These are phyloP conservation scores for Paramormyrops hopkinsi DNA, from an alignment of 2,797 vertebrate species.

Conservation along the genomic window DNA sequence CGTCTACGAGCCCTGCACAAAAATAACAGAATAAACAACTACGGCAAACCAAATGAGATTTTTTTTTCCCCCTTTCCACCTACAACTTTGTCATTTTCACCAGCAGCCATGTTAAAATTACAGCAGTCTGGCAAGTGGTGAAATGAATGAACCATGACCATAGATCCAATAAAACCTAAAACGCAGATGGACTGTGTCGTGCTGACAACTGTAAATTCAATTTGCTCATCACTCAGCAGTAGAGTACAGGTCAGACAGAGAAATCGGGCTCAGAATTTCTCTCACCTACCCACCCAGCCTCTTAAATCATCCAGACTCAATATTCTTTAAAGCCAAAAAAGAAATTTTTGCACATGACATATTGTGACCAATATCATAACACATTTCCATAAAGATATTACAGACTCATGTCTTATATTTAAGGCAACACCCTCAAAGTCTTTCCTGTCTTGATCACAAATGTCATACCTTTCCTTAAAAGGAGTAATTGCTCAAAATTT, in stretches of 20 bases:
- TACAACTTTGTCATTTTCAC: constrained; percentile 18
- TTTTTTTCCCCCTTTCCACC: neutral
- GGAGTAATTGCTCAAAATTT: neutral
- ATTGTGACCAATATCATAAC: neutral
- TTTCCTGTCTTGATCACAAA: neutral
- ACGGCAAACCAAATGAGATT: neutral
- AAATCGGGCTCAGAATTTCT: neutral
- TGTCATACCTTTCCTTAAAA: constrained; percentile 11
- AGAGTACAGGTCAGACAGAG: neutral
- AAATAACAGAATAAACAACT: constrained; percentile 1
- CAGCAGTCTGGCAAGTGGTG: constrained; percentile 42
- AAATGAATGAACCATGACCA: constrained; percentile 37
- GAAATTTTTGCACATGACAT: neutral
- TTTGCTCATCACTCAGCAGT: constrained; percentile 19
- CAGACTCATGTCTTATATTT: neutral
- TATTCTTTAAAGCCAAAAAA: constrained; percentile 1
- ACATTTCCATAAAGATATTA: neutral
- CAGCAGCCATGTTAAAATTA: constrained; percentile 20
- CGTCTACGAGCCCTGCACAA: neutral
- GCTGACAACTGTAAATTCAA: constrained; percentile 42
- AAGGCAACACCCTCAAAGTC: neutral
- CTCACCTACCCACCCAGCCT: neutral
- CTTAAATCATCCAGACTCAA: neutral
- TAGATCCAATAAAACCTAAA: constrained; percentile 43
- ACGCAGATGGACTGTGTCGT: constrained; percentile 37